These are phyloP conservation scores for Odontocolon sp. DNA, from an alignment of 2,888 invertebrate species.

Conservation along the genomic window DNA sequence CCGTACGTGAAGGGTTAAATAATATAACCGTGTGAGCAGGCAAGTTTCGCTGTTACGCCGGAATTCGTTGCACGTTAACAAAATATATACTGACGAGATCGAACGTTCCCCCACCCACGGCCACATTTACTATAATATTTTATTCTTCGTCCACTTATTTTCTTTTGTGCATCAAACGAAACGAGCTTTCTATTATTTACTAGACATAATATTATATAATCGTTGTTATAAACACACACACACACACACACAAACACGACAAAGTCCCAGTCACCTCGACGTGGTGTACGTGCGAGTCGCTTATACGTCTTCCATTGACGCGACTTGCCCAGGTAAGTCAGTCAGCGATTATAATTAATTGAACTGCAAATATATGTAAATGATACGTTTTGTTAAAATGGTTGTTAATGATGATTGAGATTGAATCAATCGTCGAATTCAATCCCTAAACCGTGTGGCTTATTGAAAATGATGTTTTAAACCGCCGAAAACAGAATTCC, in stretches of 20 bases:
- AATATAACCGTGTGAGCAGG: constrained; percentile 50
- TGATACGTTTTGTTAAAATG: neutral
- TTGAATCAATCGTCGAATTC: neutral
- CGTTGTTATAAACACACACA: constrained; percentile 10
- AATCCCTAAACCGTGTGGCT: neutral
- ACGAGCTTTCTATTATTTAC: constrained; percentile 9
- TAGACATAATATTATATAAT: constrained; percentile 20
- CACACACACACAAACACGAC: neutral
- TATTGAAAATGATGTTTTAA: neutral
- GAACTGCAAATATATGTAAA: constrained; percentile 10
- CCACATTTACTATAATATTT: constrained; percentile 11
- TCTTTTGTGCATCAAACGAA: constrained; percentile 27
- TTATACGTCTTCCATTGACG: constrained; percentile 52
- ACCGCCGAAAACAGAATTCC: neutral
- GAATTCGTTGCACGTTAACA: constrained; percentile 59
- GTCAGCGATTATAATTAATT: constrained; percentile 56
- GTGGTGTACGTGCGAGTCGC: constrained; percentile 43
- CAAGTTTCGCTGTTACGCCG: constrained; percentile 53
- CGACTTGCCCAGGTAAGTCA: constrained; percentile 65
- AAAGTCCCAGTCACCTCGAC: constrained; percentile 37
- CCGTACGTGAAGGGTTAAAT: too few relatives aligned
- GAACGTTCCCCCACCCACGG: constrained; percentile 18
- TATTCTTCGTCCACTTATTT: constrained; percentile 11
- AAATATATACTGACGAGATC: constrained; percentile 17
- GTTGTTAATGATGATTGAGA: constrained; percentile 1